These are phyloP conservation scores for Perca fluviatilis DNA, from an alignment of 2,113 vertebrate species.

Conservation along the genomic window DNA sequence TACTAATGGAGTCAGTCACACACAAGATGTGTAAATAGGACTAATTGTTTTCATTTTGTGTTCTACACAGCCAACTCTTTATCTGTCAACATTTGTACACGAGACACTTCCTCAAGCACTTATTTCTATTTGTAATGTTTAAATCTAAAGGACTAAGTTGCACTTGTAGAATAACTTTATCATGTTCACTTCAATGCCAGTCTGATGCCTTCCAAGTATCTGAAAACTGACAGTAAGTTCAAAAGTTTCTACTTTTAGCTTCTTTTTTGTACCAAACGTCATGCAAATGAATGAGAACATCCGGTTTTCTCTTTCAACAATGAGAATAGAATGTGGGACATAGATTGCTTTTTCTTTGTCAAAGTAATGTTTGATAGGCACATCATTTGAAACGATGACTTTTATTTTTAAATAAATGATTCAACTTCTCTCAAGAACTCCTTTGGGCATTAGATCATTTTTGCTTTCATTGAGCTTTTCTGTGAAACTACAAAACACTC, in stretches of 20 bases:
- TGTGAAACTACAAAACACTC: slow-evolving; percentile 33
- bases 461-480: slow-evolving; percentile 27
- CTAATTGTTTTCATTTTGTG: slow-evolving; percentile 26
- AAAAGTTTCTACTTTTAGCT: slow-evolving; percentile 68
- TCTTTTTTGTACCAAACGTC: slow-evolving; percentile 52
- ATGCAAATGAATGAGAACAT: slow-evolving; percentile 57
- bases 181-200: slow-evolving; percentile 41
- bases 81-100: slow-evolving; percentile 29
- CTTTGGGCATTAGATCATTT: slow-evolving; percentile 54
- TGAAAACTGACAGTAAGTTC: slow-evolving; percentile 62
- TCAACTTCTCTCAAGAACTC: slow-evolving; percentile 63
- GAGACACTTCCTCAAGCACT: slow-evolving; percentile 71
- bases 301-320: slow-evolving; percentile 63
- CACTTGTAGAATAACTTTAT: slow-evolving; percentile 62
- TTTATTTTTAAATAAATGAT: slow-evolving; percentile 80
- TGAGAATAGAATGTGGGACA: slow-evolving; percentile 65
- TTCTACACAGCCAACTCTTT: slow-evolving; percentile 5
- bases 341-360: slow-evolving; percentile 59
- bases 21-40: slow-evolving; percentile 54
- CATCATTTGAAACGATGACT: slow-evolving; percentile 54
- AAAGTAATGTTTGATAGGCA: slow-evolving; percentile 66
- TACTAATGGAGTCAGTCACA: neutral
- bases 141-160: slow-evolving; percentile 65
- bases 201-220: slow-evolving; percentile 39
- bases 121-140: slow-evolving; percentile 67